Conservation (phyloP, 2,797 vertebrate species). For the Numenius phaeopus region DNA sequence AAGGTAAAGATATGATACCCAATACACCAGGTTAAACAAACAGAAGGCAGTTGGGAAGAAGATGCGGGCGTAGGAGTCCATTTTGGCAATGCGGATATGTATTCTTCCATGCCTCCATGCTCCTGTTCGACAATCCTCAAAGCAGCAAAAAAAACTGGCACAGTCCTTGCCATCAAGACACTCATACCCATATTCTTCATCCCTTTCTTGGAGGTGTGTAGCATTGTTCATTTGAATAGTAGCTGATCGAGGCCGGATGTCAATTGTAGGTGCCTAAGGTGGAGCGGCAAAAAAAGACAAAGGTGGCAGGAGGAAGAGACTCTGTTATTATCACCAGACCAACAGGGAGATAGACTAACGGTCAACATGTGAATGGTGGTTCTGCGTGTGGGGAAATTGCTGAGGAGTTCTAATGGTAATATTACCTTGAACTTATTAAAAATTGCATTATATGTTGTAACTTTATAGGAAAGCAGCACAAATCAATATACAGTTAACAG, state of each 20-base stretch:
- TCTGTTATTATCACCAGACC: neutral
- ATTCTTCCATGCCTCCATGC: slow-evolving; percentile 97
- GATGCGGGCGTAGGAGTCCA: slow-evolving; percentile 99
- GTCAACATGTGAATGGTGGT: slow-evolving; percentile 28
- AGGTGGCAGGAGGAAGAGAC: neutral
- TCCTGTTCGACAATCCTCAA: slow-evolving; percentile 97
- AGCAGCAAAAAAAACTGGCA: slow-evolving; percentile 99
- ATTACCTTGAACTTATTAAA: slow-evolving; percentile 31
- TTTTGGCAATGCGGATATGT: slow-evolving; percentile 97
- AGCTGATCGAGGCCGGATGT: slow-evolving; percentile 96
- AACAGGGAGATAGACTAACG: neutral
- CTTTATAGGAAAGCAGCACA: slow-evolving; percentile 68
- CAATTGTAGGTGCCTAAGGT: slow-evolving; percentile 94
- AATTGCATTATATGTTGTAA: neutral
- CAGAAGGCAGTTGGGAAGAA: slow-evolving; percentile 98
- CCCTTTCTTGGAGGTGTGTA: slow-evolving; percentile 96
- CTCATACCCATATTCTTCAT: slow-evolving; percentile 98
- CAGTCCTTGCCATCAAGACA: slow-evolving; percentile 99
- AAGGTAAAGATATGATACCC: slow-evolving; percentile 99
- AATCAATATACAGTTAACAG: slow-evolving; percentile 45
- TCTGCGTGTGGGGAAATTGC: slow-evolving; percentile 52
- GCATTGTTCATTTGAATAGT: slow-evolving; percentile 99
- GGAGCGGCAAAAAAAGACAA: slow-evolving; percentile 33
- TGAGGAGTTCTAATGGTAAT: slow-evolving; percentile 48
- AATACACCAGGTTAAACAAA: slow-evolving; percentile 98